These are phyloP conservation scores for Cardiocondyla obscurior DNA, from an alignment of 1,140 invertebrate genomes.

Conservation along the genomic window DNA sequence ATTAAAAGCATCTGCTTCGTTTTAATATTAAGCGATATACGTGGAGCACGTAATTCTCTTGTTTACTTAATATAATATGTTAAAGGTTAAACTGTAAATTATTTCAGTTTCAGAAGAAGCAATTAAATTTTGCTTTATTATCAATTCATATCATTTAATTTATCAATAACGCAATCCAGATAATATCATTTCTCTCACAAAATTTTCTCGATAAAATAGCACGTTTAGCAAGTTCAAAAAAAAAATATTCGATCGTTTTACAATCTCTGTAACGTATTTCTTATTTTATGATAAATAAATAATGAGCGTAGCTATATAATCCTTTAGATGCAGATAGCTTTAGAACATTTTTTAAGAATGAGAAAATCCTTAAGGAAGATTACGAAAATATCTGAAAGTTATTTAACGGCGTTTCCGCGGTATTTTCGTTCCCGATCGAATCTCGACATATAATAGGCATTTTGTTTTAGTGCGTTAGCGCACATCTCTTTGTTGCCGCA, in stretches of 20 bases:
- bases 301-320: neutral
- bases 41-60: neutral
- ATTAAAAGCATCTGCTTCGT: slow-evolving; percentile 23
- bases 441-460: neutral
- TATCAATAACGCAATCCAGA: neutral
- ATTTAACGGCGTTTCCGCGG: neutral
- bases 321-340: neutral
- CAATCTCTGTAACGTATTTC: neutral
- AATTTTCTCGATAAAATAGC: neutral
- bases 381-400: neutral
- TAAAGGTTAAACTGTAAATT: neutral
- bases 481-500: neutral
- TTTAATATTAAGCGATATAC: neutral
- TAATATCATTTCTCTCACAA: neutral
- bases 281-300: neutral
- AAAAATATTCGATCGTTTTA: neutral
- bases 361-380: neutral
- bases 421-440: slow-evolving; percentile 16
- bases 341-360: neutral
- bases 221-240: neutral
- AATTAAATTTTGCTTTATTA: neutral
- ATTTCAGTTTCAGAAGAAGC: neutral
- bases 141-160: neutral
- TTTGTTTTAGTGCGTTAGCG: neutral
- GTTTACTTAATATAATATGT: neutral